Base-by-base conservation (phyloP, 2,888 invertebrate species). In the Trisateles emortualis region DNA sequence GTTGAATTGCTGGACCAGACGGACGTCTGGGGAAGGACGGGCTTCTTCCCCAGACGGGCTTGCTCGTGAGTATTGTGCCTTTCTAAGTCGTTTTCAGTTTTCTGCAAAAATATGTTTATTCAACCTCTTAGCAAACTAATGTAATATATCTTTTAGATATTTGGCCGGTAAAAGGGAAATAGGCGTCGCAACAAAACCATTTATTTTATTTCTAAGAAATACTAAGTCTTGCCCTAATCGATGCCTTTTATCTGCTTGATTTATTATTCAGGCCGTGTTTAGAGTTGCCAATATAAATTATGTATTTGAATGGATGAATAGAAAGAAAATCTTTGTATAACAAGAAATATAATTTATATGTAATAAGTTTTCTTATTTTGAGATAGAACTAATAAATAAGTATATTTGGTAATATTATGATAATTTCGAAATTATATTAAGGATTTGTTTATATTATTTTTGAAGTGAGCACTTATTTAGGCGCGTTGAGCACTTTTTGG, bases 171-270 rank as follows among this genome's bases (percentile, higher is more conserved):
- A 26, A 33, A 32, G 10, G 42, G 48, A 43, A 64, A 66, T 60
- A 22, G 17, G 8, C 8, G 36, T 16, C 14, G n/a, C 45, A 65
- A 46, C 19, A 36, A 53, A 61, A 30, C 16, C 33, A 45, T 64
- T 53, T 48, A 46, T 61, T 64, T 53, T 48, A 46, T 61, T 46
- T 51, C 22, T 16, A 9, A 16, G 17, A 11, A 3, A 39, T 52
- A 55, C 24, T 47, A 46, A 32, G 22, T 13, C 17, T 49, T 8
- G 17, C 39, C 11, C 19, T 35, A 30, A 30, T 49, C 10, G 11
- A 40, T 5, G 46, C 22, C 4, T 54, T 55, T 22, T n/a, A 42
- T 38, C 40, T 35, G 10, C 0, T 52, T 0, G 1, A 47, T 39
- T 38, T 49, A 16, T 14, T 44, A 14, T 35, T 29, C 30, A 4